Evolutionary conservation across 1,140 invertebrate species (phyloP), one percentile per base, ranked within the genome.

Genomic region (Rhizoglyphus robini): DNA sequence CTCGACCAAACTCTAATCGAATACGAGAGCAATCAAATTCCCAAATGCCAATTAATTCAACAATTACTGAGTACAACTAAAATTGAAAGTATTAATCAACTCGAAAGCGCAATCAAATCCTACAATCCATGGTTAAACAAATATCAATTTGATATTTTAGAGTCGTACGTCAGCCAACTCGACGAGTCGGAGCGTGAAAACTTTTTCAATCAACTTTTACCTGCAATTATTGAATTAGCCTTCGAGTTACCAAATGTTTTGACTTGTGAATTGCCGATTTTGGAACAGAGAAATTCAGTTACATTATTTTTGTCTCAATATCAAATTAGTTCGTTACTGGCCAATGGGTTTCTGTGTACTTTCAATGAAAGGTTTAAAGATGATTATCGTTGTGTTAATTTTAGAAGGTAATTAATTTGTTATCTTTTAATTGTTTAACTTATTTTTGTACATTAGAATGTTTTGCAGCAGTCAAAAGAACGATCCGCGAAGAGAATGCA

Each of bases 311-410:
- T 88, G 20, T 89, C 83, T 70, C 90, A 96, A 73, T 77, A 86
- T 54, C 94, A 98, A 80, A 83, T 90, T 58, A 83, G 88, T 2
- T 86, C 83, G 72, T 76, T 98, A 36, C 74, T 97, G 63, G 90
- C 92, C 1, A 96, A 97, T 81, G 92, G 90, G 25, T 97, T 98
- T 77, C 85, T 97, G 65, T 96, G 90, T 75, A 97, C 93, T 63
- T 97, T 93, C 79, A 3, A 2, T 20, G 90, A 91, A 11, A 78
- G 82, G 36, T 83, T 83, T 2, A 83, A 86, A 73, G 73, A 77
- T n/a, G 81, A 76, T 47, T 93, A 83, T 79, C 90, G 91, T 8
- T 77, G 82, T 47, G 90, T 96, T 31, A 96, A 96, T 79, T 96
- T 96, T 73, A 85, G 83, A 73, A 82, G 81, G 86, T 88, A 58